These are phyloP conservation scores for Smithornis capensis DNA, from an alignment of 2,113 vertebrate species.

Conservation along the genomic window DNA sequence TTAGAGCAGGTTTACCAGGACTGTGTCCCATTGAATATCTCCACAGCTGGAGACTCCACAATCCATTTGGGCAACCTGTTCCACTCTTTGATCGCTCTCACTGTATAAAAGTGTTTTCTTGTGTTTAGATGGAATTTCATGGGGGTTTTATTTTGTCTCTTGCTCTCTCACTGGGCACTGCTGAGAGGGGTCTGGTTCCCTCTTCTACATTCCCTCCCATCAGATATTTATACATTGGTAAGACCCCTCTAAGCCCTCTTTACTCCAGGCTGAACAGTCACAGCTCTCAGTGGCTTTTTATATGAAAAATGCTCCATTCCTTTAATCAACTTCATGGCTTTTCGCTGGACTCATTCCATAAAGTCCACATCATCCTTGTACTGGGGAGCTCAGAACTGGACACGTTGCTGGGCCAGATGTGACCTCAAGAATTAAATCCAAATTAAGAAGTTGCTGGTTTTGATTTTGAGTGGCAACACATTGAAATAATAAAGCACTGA, in stretches of 20 bases:
- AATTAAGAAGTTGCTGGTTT: neutral
- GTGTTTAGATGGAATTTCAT: neutral
- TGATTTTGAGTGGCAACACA: neutral
- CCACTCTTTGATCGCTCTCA: neutral
- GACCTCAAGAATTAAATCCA: neutral
- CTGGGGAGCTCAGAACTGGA: neutral
- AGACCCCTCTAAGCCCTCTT: neutral
- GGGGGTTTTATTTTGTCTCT: neutral
- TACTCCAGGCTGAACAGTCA: neutral
- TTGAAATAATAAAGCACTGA: neutral
- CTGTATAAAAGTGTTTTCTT: neutral
- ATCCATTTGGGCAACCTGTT: neutral
- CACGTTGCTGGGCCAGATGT: neutral
- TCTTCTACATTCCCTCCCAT: neutral
- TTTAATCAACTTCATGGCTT: neutral
- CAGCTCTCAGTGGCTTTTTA: neutral
- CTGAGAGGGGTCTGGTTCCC: neutral
- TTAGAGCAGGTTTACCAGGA: neutral
- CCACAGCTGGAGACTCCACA: neutral
- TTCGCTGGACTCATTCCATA: neutral
- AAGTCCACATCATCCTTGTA: neutral
- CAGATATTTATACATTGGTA: neutral
- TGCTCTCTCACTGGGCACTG: neutral
- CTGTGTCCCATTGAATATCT: neutral
- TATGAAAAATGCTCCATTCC: neutral